Base-by-base conservation (phyloP, 2,113 vertebrate genomes). In the Clarias gariepinus region DNA sequence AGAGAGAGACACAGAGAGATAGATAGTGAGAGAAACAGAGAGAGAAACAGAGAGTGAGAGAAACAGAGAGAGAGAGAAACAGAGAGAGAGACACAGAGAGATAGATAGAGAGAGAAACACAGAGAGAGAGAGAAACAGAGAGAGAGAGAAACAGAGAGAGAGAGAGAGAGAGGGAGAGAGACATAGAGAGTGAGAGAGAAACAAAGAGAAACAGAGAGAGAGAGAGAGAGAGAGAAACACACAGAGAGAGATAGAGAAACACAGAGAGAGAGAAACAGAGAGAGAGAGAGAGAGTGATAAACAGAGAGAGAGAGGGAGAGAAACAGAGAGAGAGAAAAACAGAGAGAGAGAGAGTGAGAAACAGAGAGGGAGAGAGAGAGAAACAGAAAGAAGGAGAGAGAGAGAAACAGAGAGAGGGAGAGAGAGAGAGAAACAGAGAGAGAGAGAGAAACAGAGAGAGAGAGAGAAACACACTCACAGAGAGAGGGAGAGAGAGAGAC, bases 151-250 rank as follows among this genome's bases (percentile, higher is more conserved):
- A n/a, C n/a, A n/a, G 41, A 81, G 28, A 84, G 66, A 58, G 66
- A 84, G 66, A 36, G 82, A 73, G 53, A 11, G 53, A 81, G 28
- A 84, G 66, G 57, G 66, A 84, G 66, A 36, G 82, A 73, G 53
- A 11, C n/a, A n/a, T n/a, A n/a, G 41, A 81, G 28, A 84, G 66
- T 36, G 66, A 84, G 66, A 36, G 82, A 73, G 53, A 11, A n/a
- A n/a, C n/a, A n/a, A n/a, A n/a, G n/a, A n/a, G n/a, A n/a, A n/a
- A n/a, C n/a, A n/a, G 41, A 81, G 28, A 84, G 66, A 58, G 66
- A 84, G 66, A 36, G 82, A 73, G 53, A 11, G 53, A 81, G 28
- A 84, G 66, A 58, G 66, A n/a, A n/a, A n/a, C n/a, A n/a, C n/a
- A n/a, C n/a, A 84, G 66, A 36, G 82, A 73, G 53, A 11, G 53